phyloP scores from a whole-genome alignment of 2,113 vertebrate genomes.

The human region DNA sequence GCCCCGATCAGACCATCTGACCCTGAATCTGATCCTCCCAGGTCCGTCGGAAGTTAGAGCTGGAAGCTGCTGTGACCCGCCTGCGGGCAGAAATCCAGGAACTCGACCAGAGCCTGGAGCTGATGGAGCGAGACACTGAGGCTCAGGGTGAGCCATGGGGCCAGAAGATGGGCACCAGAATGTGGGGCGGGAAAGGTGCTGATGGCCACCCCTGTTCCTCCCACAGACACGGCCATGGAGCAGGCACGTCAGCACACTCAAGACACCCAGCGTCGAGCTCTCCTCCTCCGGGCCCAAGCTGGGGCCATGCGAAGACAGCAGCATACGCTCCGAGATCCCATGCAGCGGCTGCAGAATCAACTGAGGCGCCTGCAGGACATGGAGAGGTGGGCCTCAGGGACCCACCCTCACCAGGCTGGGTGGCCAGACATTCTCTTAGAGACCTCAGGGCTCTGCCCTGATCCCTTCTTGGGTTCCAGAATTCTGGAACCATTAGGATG shows the following conservation, averaged over 20 bases:
- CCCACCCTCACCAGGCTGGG: not conserved
- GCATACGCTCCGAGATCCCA: not conserved
- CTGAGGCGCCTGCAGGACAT: slow-evolving; percentile 69
- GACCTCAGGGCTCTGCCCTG: not conserved
- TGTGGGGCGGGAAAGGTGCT: not conserved
- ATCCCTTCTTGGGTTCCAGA: not conserved
- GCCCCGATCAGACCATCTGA: not conserved
- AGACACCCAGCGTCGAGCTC: slow-evolving; percentile 58
- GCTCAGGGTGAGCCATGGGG: slow-evolving; percentile 83
- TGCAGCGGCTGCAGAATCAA: slow-evolving; percentile 61
- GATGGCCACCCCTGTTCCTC: not conserved
- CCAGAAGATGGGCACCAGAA: not conserved
- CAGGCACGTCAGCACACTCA: slow-evolving; percentile 48
- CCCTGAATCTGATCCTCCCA: not conserved
- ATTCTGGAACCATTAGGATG: not conserved
- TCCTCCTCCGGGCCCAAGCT: slow-evolving; percentile 76
- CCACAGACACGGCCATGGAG: slow-evolving; percentile 62
- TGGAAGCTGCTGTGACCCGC: slow-evolving; percentile 83
- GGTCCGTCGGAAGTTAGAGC: slow-evolving; percentile 79
- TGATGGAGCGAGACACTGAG: slow-evolving; percentile 84
- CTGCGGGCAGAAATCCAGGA: slow-evolving; percentile 86
- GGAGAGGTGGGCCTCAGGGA: slow-evolving; percentile 64
- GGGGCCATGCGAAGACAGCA: slow-evolving; percentile 60
- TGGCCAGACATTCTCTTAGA: not conserved
- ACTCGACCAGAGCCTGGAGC: slow-evolving; percentile 87